Base-by-base conservation (phyloP, 2,113 vertebrate genomes). In the Phoxinus phoxinus region DNA sequence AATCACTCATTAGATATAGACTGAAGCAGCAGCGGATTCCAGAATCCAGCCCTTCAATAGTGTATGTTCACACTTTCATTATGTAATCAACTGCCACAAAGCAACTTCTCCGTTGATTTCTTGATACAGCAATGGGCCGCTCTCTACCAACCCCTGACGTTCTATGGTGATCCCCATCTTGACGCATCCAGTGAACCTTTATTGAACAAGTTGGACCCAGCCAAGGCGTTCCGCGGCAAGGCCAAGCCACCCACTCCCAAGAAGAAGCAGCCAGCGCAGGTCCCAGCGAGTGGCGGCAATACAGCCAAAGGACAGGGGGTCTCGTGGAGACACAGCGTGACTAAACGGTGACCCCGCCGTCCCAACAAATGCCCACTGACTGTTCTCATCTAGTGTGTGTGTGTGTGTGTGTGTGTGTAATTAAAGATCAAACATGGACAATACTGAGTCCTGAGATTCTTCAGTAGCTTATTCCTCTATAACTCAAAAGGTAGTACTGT, bases 201-300 rank as follows among this genome's bases (percentile, higher is more conserved):
- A 81, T 90, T 97, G 84, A 99, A 99, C 93, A 98, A 96, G 87
- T 92, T 99, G 93, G 97, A 99, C 91, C 97, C 97, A 10, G 96
- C 89, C 86, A 97, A 93, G 89, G 95, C 97, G 0, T 99, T 99
- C 90, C 96, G 93, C 90, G 95, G 94, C 89, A 99, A 96, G 94
- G 94, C 92, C 87, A 98, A 99, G 90, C 92, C 89, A 2, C 92
- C 96, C 0, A 84, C 95, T 58, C 93, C 96, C 0, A 97, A 97
- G 91, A 99, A 97, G 93, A 98, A 98, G 90, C 87, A 85, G 32
- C 85, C 90, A 0, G 63, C 91, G 32, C 97, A 95, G 86, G 88
- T 46, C 6, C 78, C 92, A 80, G n/a, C 88, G 84, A 93, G 96
- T 86, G 3, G 58, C 61, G 0, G 90, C n/a, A 85, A 87, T 19